These are phyloP conservation scores for Peromyscus maniculatus DNA, from an alignment of 2,113 vertebrate species.

Conservation along the genomic window DNA sequence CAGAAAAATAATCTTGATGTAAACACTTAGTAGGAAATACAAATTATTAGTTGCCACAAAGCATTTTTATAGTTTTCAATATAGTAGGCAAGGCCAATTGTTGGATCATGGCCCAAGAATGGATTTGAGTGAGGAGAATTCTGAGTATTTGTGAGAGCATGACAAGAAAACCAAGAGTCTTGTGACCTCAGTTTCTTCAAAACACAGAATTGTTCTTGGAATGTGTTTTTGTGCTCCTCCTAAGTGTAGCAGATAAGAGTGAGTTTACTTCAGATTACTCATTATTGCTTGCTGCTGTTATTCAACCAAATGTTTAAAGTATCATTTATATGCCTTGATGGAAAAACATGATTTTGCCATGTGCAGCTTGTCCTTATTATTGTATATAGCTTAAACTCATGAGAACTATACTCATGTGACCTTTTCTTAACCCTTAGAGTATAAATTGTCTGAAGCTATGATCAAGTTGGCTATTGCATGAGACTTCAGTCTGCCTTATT, in stretches of 20 bases:
- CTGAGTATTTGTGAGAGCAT: neutral
- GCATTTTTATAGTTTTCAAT: conserved; percentile 41
- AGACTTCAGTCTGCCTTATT: neutral
- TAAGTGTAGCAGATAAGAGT: neutral
- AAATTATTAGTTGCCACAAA: conserved; percentile 61
- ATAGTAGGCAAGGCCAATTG: conserved; percentile 15
- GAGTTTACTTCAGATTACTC: neutral
- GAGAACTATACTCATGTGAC: neutral
- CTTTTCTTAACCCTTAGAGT: neutral
- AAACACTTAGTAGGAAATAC: conserved; percentile 52
- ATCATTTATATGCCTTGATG: neutral
- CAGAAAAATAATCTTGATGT: conserved; percentile 23
- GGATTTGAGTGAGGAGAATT: neutral
- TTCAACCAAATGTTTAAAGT: neutral
- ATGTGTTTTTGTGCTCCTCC: neutral
- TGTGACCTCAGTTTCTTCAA: neutral
- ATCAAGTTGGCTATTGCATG: neutral
- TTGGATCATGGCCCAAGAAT: neutral
- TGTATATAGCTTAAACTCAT: neutral
- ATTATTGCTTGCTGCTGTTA: neutral
- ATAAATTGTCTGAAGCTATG: neutral
- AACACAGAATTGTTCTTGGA: neutral
- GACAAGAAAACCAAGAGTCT: neutral
- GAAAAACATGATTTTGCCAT: neutral
- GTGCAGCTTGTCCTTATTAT: neutral